Evolutionary conservation across 2,797 vertebrate genomes (phyloP).

Genomic region (Picus viridis): DNA sequence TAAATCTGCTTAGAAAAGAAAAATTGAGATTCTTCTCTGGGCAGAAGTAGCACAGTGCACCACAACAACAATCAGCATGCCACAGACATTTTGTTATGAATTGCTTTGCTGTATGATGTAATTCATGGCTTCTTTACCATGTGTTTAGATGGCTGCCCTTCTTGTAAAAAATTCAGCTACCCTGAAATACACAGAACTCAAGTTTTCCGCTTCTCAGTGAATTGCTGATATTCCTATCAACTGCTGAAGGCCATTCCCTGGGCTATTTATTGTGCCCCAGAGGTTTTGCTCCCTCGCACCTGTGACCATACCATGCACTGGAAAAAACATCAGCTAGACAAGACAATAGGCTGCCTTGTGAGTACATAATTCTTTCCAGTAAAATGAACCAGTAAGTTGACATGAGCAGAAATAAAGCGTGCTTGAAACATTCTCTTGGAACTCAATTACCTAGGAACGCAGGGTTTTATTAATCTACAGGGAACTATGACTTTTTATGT

Average conservation of each 20-base stretch:
- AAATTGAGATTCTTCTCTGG: neutral
- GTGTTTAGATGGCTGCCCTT: neutral
- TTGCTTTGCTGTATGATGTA: neutral
- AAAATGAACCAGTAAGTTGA: slow-evolving; percentile 64
- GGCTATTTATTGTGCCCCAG: neutral
- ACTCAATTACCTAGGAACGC: slow-evolving; percentile 63
- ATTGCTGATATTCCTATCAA: neutral
- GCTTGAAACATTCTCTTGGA: slow-evolving; percentile 57
- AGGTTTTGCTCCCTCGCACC: slow-evolving; percentile 16
- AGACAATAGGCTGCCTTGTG: neutral
- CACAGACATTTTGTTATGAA: neutral
- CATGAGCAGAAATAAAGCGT: slow-evolving; percentile 16
- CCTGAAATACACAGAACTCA: neutral
- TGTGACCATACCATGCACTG: neutral
- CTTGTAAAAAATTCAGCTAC: neutral
- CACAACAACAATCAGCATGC: neutral
- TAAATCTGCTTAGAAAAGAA: neutral
- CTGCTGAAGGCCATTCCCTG: neutral
- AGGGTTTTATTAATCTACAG: slow-evolving; percentile 32
- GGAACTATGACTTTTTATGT: slow-evolving; percentile 12
- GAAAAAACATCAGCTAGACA: neutral
- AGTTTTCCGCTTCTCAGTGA: neutral
- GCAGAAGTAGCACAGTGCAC: neutral
- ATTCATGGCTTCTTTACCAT: neutral
- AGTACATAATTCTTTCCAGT: slow-evolving; percentile 76